Percentiles rank a stretch among this genome's conserved stretches.
These are phyloP conservation scores for Mormoops blainvillei DNA, from an alignment of 2,113 vertebrate species.

Conservation along the genomic window DNA sequence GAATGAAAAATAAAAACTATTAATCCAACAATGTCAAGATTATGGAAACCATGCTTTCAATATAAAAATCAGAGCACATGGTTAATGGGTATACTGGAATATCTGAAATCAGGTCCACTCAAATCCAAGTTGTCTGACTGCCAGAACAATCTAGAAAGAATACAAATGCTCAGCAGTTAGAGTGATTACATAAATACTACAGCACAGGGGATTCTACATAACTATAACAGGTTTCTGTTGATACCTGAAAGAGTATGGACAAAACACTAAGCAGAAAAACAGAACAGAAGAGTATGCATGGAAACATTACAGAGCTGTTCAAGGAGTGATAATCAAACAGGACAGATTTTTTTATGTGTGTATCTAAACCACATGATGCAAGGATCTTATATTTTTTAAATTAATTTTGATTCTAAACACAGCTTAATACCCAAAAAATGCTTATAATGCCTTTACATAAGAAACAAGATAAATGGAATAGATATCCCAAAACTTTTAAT, in stretches of 20 bases:
- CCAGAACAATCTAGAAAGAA: conserved; percentile 42
- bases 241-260: background rate
- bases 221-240: background rate
- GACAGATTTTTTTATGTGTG: background rate
- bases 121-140: conserved; percentile 4
- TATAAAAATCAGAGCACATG: conserved; percentile 17
- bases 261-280: background rate
- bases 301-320: background rate
- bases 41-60: conserved; percentile 14
- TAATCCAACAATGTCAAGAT: background rate
- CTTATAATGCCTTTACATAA: background rate
- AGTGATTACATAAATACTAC: conserved; percentile 29
- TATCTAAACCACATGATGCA: background rate
- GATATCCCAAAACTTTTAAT: background rate
- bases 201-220: background rate
- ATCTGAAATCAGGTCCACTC: background rate
- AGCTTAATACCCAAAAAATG: background rate
- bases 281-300: background rate
- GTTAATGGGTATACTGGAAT: background rate
- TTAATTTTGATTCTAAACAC: background rate
- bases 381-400: background rate
- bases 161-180: background rate
- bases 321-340: background rate
- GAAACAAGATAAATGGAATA: background rate
- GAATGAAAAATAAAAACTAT: background rate